phyloP scores from a whole-genome alignment of 2,113 vertebrate species.

The Heterochromis multidens region DNA sequence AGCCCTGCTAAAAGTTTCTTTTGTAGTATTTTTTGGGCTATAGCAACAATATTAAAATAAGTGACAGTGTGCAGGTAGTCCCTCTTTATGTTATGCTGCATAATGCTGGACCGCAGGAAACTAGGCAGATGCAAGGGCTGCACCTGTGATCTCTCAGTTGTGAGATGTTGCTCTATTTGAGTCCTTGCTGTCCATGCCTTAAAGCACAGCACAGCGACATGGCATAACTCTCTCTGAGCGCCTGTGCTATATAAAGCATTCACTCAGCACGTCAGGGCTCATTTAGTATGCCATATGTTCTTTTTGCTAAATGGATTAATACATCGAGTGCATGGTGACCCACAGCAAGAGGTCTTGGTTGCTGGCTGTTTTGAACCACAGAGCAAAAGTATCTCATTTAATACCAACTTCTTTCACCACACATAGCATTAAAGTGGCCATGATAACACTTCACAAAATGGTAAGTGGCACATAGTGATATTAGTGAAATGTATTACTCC shows the following conservation, averaged over 20 bases:
- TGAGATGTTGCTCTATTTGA: not conserved
- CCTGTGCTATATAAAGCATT: constrained; percentile 32
- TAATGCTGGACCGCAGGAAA: not conserved
- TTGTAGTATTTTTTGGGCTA: not conserved
- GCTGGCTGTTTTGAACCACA: constrained; percentile 12
- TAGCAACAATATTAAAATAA: not conserved
- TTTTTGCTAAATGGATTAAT: constrained; percentile 36
- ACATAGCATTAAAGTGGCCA: not conserved
- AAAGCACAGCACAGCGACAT: constrained; percentile 1
- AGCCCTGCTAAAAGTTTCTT: not conserved
- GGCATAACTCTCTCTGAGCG: not conserved
- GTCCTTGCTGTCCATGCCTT: not conserved
- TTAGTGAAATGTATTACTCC: constrained; percentile 41
- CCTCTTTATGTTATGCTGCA: not conserved
- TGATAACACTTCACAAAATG: constrained; percentile 14
- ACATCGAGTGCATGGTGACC: constrained; percentile 24
- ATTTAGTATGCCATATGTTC: constrained; percentile 47
- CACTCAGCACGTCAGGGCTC: constrained; percentile 42
- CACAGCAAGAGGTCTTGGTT: constrained; percentile 4
- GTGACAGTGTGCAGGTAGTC: not conserved
- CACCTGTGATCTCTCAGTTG: constrained; percentile 3
- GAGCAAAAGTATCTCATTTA: constrained; percentile 24
- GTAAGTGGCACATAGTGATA: constrained; percentile 32
- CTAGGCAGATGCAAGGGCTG: not conserved
- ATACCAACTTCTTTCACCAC: constrained; percentile 15